Evolutionary conservation across 2,113 vertebrate genomes (phyloP).

Genomic region (Alectura lathami): DNA sequence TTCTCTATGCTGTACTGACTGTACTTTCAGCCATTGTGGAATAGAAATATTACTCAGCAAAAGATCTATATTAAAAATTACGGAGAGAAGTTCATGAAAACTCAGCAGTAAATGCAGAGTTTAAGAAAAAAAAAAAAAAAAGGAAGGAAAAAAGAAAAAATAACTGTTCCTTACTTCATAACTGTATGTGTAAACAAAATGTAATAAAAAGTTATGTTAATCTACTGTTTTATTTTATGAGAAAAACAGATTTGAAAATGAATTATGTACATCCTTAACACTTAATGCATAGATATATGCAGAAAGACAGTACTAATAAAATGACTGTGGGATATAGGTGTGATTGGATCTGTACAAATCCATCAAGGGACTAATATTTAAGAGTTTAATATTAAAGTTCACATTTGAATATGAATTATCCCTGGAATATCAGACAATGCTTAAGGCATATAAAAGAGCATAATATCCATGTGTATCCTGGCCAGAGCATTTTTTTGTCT

Average conservation of each 20-base stretch:
- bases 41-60: neutral
- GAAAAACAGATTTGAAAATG: neutral
- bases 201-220: neutral
- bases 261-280: neutral
- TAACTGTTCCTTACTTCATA: neutral
- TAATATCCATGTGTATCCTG: neutral
- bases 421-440: neutral
- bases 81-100: neutral
- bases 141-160: neutral
- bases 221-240: neutral
- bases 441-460: neutral
- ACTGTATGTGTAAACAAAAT: neutral
- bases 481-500: neutral
- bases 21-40: neutral
- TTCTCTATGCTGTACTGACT: neutral
- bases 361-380: neutral
- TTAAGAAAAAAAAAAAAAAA: neutral
- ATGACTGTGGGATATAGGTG: neutral
- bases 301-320: neutral
- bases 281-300: neutral
- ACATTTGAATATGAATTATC: neutral
- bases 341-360: neutral
- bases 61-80: neutral
- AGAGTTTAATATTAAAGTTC: neutral
- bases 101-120: neutral